phyloP scores from a whole-genome alignment of 2,113 vertebrate species.

The Melanostigma gelatinosum region DNA sequence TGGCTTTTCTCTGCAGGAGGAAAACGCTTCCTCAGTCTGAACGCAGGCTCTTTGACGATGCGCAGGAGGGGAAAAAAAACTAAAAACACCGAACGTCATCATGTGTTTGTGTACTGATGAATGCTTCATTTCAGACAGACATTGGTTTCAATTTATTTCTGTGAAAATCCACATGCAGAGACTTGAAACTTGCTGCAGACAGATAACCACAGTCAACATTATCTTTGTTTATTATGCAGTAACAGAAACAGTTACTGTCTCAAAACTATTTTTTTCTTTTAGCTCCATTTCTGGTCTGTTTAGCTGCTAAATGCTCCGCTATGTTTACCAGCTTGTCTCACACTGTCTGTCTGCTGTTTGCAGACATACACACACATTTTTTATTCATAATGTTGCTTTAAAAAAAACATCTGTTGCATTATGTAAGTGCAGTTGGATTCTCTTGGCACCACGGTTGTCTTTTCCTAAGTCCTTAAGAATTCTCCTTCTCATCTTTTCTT shows the following conservation, averaged over 20 bases:
- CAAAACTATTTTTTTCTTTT: not conserved
- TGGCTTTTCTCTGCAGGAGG: conserved; percentile 52
- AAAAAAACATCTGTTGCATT: not conserved
- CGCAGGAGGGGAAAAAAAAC: not conserved
- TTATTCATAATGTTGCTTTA: not conserved
- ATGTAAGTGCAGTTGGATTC: not conserved
- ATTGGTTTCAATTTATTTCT: not conserved
- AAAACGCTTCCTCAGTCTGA: conserved; percentile 21
- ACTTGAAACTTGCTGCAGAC: not conserved
- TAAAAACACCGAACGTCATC: not conserved
- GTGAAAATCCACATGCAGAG: not conserved
- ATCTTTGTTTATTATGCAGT: not conserved
- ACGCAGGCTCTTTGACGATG: conserved; percentile 1
- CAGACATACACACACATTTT: not conserved
- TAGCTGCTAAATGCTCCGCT: too few relatives aligned
- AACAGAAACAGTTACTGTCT: not conserved
- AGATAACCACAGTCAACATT: not conserved
- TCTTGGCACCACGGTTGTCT: too few relatives aligned
- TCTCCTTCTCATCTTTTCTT: not conserved
- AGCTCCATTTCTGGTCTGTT: not conserved
- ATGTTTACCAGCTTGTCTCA: too few relatives aligned
- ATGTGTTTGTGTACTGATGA: not conserved
- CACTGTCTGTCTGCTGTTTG: too few relatives aligned
- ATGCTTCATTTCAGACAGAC: not conserved
- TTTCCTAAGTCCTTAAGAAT: not conserved